Base-by-base conservation (phyloP, 2,797 vertebrate species). In the Parauchenoglanis ngamensis region DNA sequence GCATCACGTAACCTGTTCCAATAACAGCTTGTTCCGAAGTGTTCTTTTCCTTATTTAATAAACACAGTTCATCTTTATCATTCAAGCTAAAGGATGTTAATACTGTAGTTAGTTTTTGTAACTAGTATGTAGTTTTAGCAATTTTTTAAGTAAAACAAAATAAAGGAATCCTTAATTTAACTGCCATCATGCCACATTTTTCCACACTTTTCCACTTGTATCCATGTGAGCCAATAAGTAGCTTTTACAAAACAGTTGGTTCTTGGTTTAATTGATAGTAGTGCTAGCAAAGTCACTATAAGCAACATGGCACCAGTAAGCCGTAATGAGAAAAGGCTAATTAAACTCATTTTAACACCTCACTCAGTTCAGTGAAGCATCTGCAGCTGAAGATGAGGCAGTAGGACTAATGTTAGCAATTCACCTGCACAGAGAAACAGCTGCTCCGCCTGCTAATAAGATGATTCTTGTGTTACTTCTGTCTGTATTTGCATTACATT, bases 301-400 rank as follows among this genome's bases (percentile, higher is more conserved):
- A 59, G 54, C 54, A 79, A 59, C 54, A 79, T 79, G 77, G 31
- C 54, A 77, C n/a, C 49, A 56, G 19, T 77, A 77, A 77, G 49
- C 49, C 8, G 15, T 77, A 77, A 77, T 31, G n/a, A 77, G 52
- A 77, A 77, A 31, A 77, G 52, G 75, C n/a, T 77, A 77, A 78
- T 78, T 78, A 78, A 78, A 78, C 54, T 52, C 76, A 61, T 59
- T 79, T 59, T 25, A 59, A 79, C 77, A 79, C 31, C 31, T 40
- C 77, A 61, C 21, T 79, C 31, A 23, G 21, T 59, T 79, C 77
- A 79, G 19, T 13, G 56, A 79, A 44, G 56, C 56, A 59, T 59
- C 21, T 79, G 40, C 54, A 40, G 54, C 77, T 40, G 54, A 57
- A 79, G 19, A 25, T 59, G 31, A 25, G 77, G 31, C 56, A 79